Evolutionary conservation across 2,888 invertebrate genomes (phyloP).

Genomic region (Monochamus alternatus): DNA sequence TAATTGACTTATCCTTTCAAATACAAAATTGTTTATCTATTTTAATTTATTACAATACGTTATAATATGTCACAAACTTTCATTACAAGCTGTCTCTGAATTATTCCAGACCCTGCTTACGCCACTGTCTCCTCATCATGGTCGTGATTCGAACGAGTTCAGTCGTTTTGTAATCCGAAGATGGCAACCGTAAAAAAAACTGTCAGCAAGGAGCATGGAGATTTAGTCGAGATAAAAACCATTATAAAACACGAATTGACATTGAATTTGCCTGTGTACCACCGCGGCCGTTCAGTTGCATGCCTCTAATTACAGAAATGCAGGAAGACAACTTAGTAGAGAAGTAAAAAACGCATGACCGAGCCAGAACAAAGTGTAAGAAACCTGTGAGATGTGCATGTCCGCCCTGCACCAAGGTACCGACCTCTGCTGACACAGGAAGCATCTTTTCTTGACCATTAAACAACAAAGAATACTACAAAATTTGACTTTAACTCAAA

Average conservation of each 20-base stretch:
- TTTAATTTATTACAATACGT: too few species aligned
- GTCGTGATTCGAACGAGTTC: slow-evolving; percentile 33
- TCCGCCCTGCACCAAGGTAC: slow-evolving; percentile 27
- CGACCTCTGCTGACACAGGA: slow-evolving; percentile 37
- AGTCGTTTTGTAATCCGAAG: slow-evolving; percentile 56
- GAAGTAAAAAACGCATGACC: slow-evolving; percentile 61
- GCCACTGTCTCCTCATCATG: not conserved
- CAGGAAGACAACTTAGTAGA: slow-evolving; percentile 56
- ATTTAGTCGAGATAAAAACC: slow-evolving; percentile 57
- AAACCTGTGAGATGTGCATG: slow-evolving; percentile 38
- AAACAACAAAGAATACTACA: slow-evolving; percentile 23
- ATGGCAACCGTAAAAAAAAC: slow-evolving; percentile 50
- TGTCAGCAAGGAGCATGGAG: slow-evolving; percentile 51
- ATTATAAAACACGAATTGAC: slow-evolving; percentile 62
- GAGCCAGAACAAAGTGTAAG: slow-evolving; percentile 57
- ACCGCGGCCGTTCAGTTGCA: slow-evolving; percentile 48
- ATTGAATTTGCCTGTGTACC: slow-evolving; percentile 37
- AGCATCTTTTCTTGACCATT: slow-evolving; percentile 27
- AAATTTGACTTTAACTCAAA: not conserved
- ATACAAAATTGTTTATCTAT: too few species aligned
- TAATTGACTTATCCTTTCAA: too few species aligned
- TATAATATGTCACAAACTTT: too few species aligned
- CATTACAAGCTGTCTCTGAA: too few species aligned
- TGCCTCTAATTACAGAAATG: slow-evolving; percentile 59
- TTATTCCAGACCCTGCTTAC: not conserved